phyloP scores from a whole-genome alignment of 2,888 invertebrate genomes.

The Pseudococcus jackbeardsleyi region DNA sequence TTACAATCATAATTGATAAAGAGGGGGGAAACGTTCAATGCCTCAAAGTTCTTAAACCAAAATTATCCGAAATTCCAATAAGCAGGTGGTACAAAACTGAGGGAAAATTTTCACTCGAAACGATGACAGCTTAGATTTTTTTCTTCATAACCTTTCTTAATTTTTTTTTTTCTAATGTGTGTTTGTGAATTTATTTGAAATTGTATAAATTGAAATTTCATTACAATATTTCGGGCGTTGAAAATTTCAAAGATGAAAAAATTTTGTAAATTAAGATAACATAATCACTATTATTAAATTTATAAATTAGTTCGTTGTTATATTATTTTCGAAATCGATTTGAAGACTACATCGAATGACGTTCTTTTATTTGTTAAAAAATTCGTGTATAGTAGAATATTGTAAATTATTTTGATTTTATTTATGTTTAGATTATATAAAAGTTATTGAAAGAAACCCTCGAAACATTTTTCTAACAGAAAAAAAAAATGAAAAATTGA shows the following conservation, averaged over 20 bases:
- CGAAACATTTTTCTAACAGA: constrained; percentile 11
- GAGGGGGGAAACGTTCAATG: no score
- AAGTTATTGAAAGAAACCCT: constrained; percentile 1
- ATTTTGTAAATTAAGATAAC: constrained; percentile 61
- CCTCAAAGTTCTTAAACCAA: no score
- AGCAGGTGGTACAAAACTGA: neutral
- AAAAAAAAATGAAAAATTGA: neutral
- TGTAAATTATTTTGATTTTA: constrained; percentile 62
- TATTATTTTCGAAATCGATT: constrained; percentile 52
- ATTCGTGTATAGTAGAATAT: constrained; percentile 59
- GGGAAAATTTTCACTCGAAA: neutral
- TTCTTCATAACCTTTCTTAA: neutral
- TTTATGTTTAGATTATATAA: constrained; percentile 32
- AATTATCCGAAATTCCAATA: neutral
- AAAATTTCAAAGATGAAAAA: constrained; percentile 23
- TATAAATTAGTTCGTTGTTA: constrained; percentile 43
- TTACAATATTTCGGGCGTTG: neutral
- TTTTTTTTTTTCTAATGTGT: neutral
- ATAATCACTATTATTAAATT: constrained; percentile 46
- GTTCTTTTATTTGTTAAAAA: constrained; percentile 59
- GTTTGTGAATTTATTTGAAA: constrained; percentile 12
- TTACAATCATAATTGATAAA: no score
- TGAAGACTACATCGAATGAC: constrained; percentile 54
- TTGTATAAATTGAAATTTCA: constrained; percentile 32
- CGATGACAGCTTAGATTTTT: neutral